These are phyloP conservation scores for Apeira syringaria DNA, from an alignment of 2,888 invertebrate species.

Conservation along the genomic window DNA sequence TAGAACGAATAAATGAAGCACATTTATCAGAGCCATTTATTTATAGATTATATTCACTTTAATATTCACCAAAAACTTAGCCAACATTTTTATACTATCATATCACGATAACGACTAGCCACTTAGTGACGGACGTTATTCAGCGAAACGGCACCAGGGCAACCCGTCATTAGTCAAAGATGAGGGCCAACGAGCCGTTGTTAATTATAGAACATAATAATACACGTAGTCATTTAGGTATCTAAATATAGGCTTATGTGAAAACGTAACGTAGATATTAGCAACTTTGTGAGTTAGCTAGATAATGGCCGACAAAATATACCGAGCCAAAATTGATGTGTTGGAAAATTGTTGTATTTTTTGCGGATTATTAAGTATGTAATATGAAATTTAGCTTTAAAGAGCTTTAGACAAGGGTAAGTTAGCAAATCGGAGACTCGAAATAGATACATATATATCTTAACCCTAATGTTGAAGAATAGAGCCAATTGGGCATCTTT, in stretches of 20 bases:
- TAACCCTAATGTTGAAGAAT: too few species aligned
- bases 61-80: constrained; percentile 21
- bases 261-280: not conserved
- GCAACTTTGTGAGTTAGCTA: too few species aligned
- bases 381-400: too few species aligned
- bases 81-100: constrained; percentile 37
- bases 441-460: too few species aligned
- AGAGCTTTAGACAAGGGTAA: too few species aligned
- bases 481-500: too few species aligned
- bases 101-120: constrained; percentile 55
- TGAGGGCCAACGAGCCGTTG: constrained; percentile 17
- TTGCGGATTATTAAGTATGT: too few species aligned
- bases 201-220: constrained; percentile 16
- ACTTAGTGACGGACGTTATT: constrained; percentile 73
- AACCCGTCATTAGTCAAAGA: constrained; percentile 38
- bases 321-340: too few species aligned
- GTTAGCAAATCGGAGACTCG: too few species aligned
- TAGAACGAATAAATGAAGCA: too few species aligned
- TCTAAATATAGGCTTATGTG: not conserved
- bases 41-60: constrained; percentile 13
- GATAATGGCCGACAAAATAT: too few species aligned
- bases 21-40: not conserved
- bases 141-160: constrained; percentile 46
- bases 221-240: not conserved
- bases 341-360: too few species aligned